Evolutionary conservation across 2,113 vertebrate genomes (phyloP).

Genomic region (Platanista minor): DNA sequence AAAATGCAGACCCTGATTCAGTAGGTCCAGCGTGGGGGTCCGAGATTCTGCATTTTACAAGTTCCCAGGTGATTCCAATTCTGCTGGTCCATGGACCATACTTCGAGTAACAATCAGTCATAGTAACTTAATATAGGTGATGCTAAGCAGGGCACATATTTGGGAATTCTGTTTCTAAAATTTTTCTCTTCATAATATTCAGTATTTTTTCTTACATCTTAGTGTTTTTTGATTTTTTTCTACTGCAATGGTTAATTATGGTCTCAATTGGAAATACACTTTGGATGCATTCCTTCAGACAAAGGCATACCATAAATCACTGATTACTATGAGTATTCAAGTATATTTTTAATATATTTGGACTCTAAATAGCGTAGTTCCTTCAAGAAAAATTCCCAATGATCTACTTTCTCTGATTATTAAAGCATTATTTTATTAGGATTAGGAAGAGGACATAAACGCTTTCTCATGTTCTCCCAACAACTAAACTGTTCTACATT

Average conservation of each 20-base stretch:
- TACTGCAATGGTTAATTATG: neutral
- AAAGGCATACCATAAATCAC: neutral
- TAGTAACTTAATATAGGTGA: neutral
- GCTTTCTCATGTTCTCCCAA: slow-evolving; percentile 4
- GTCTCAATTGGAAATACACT: neutral
- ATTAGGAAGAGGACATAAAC: neutral
- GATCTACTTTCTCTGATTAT: neutral
- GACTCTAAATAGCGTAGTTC: neutral
- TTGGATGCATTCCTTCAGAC: neutral
- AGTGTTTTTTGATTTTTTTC: neutral
- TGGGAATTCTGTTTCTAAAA: neutral
- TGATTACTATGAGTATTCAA: neutral
- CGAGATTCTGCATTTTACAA: neutral
- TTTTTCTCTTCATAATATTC: neutral
- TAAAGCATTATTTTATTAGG: slow-evolving; percentile 11
- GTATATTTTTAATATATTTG: neutral
- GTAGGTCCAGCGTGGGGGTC: neutral
- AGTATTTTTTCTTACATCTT: neutral
- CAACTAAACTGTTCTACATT: slow-evolving; percentile 10
- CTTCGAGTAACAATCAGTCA: neutral
- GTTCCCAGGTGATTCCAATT: neutral
- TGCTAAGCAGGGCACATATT: neutral
- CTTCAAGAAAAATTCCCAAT: slow-evolving; percentile 12
- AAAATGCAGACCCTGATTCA: neutral
- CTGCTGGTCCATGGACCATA: neutral